Conservation (phyloP, 2,113 vertebrate genomes). For the Ctenomys sociabilis region DNA sequence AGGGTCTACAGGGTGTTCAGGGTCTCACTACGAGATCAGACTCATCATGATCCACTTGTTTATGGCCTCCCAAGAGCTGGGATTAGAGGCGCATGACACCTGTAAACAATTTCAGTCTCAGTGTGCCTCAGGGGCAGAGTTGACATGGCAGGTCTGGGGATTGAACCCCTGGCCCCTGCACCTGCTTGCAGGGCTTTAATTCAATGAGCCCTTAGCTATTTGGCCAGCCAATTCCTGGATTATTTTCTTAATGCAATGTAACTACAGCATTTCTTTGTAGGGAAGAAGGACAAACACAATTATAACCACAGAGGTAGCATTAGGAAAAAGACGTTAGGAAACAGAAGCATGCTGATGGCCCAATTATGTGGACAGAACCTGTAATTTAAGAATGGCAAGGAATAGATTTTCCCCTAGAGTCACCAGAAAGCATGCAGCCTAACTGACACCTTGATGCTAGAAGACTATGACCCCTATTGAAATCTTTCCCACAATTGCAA, state of each 20-base stretch:
- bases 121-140: too few species aligned
- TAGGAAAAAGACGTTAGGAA: not conserved
- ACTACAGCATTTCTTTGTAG: not conserved
- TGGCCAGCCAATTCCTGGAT: not conserved
- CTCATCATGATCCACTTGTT: too few species aligned
- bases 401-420: not conserved
- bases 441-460: not conserved
- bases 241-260: not conserved
- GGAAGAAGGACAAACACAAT: rapidly evolving
- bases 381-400: not conserved
- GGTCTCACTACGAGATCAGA: too few species aligned
- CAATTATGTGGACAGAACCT: not conserved
- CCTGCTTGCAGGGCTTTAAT: too few species aligned
- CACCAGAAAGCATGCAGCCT: not conserved
- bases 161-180: too few species aligned
- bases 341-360: not conserved
- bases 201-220: too few species aligned
- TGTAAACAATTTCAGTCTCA: too few species aligned
- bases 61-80: too few species aligned
- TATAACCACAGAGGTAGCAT: not conserved
- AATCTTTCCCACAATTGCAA: not conserved
- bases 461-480: not conserved
- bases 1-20: too few species aligned
- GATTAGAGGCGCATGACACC: too few species aligned
- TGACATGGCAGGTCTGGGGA: too few species aligned